Base-by-base conservation (phyloP, 2,888 invertebrate species). In the Auanema sp. region DNA sequence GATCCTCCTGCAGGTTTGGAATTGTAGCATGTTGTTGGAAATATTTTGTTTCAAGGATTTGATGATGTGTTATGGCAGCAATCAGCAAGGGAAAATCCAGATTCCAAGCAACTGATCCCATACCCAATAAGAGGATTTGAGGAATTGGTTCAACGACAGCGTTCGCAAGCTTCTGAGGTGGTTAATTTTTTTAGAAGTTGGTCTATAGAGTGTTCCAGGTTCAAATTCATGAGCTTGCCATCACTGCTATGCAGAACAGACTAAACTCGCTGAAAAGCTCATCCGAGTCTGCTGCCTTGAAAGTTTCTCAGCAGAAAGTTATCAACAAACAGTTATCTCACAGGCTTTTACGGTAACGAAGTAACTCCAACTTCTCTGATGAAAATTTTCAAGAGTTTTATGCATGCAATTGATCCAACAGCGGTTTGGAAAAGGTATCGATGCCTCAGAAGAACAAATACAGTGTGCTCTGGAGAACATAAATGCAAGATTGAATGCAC, bases 61-160 rank as follows among this genome's bases (percentile, higher is more conserved):
- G 77, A 79, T 85, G 89, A 90, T 54, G 88, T 92, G 66, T 87
- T 96, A 78, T 98, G 98, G 98, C 90, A 91, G 80, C 95, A 97
- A 85, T 96, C 96, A 0, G 93, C 93, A 81, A 87, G 90, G 33
- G 95, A 96, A 83, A 98, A 98, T 87, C 98, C 97, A 0, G 92
- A 96, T 85, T 89, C 92, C 0, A 89, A 89, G 42, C 90, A 90
- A 79, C 91, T 93, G 79, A 90, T 98, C 81, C 97, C 97, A 0
- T 91, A 93, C 12, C 93, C 95, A 0, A 91, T 97, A 85, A 89
- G 94, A 71, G 97, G 97, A 0, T 95, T 96, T 83, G 85, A 85
- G 42, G 88, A 88, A 69, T 83, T 89, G 3, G 85, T 87, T 84
- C 90, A 90, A 85, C 89, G 96, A 23, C 78, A 77, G 33, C 68